These are phyloP conservation scores for Sebastiscus albofasciatus DNA, from an alignment of 2,797 vertebrate species.

Conservation along the genomic window DNA sequence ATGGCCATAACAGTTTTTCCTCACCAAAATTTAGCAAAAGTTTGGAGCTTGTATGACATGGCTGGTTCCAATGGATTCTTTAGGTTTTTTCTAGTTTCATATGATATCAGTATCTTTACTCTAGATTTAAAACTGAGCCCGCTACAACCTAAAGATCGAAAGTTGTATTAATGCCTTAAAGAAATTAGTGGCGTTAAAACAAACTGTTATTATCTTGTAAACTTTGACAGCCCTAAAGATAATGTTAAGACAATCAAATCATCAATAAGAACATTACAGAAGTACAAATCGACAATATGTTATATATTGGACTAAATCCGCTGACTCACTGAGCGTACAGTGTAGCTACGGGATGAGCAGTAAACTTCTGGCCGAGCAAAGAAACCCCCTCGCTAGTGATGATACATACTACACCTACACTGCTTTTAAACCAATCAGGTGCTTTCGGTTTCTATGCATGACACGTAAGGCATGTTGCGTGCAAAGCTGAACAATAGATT, in stretches of 20 bases:
- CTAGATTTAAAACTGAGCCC: too few species aligned
- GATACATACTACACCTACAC: neutral
- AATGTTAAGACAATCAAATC: too few species aligned
- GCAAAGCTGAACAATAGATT: neutral
- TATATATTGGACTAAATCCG: neutral
- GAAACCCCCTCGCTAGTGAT: neutral
- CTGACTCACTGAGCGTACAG: neutral
- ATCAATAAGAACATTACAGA: neutral
- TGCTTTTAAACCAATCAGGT: neutral
- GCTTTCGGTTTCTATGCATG: neutral
- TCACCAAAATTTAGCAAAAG: too few species aligned
- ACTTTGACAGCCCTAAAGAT: neutral
- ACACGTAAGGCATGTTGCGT: neutral
- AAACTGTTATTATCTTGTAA: too few species aligned
- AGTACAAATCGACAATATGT: neutral
- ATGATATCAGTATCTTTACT: too few species aligned
- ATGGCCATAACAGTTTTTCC: rapidly evolving
- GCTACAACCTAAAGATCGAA: too few species aligned
- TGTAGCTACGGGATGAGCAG: neutral
- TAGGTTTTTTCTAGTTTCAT: too few species aligned
- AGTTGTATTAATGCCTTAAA: too few species aligned
- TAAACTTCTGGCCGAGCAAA: neutral
- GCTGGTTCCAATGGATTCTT: too few species aligned
- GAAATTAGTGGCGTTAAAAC: too few species aligned
- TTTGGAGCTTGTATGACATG: too few species aligned